These are phyloP conservation scores for Ornithoptera alexandrae DNA, from an alignment of 2,888 invertebrate genomes.

Conservation along the genomic window DNA sequence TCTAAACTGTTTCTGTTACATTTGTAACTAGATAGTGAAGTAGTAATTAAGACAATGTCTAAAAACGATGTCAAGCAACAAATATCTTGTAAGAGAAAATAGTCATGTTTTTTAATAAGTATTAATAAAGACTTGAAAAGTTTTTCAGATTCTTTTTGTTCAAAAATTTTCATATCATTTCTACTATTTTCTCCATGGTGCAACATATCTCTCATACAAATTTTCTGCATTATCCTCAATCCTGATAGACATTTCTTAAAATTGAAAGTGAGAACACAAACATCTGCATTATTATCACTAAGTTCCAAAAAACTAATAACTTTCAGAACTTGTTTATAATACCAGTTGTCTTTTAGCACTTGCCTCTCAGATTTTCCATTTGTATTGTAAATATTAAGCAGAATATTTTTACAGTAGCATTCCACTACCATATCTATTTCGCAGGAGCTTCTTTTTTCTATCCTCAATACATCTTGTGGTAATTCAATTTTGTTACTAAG, in stretches of 20 bases:
- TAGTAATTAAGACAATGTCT: slow-evolving; percentile 48
- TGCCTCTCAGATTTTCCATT: slow-evolving; percentile 25
- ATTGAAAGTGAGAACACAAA: slow-evolving; percentile 51
- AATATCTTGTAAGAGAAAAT: slow-evolving; percentile 40
- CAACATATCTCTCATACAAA: slow-evolving; percentile 39
- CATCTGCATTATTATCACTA: slow-evolving; percentile 48
- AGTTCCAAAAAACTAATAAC: slow-evolving; percentile 49
- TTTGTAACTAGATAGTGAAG: slow-evolving; percentile 37
- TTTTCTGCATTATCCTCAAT: slow-evolving; percentile 51
- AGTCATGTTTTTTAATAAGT: slow-evolving; percentile 45
- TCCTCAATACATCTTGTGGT: slow-evolving; percentile 46
- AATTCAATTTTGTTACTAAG: slow-evolving; percentile 49
- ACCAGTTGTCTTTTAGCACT: slow-evolving; percentile 51
- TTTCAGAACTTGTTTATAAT: slow-evolving; percentile 50
- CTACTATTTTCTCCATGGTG: slow-evolving; percentile 14
- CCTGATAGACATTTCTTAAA: slow-evolving; percentile 51
- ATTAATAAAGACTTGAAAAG: slow-evolving; percentile 48
- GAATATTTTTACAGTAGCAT: slow-evolving; percentile 50
- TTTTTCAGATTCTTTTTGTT: slow-evolving; percentile 36
- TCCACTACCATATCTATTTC: slow-evolving; percentile 55
- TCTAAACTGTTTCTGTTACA: background rate
- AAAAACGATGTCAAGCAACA: slow-evolving; percentile 42
- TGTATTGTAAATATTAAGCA: slow-evolving; percentile 40
- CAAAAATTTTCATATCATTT: slow-evolving; percentile 34
- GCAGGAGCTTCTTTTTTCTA: slow-evolving; percentile 49